Evolutionary conservation across 2,113 vertebrate genomes (phyloP), one percentile per base, ranked within the genome.

Genomic region (Brachionichthys hirsutus): DNA sequence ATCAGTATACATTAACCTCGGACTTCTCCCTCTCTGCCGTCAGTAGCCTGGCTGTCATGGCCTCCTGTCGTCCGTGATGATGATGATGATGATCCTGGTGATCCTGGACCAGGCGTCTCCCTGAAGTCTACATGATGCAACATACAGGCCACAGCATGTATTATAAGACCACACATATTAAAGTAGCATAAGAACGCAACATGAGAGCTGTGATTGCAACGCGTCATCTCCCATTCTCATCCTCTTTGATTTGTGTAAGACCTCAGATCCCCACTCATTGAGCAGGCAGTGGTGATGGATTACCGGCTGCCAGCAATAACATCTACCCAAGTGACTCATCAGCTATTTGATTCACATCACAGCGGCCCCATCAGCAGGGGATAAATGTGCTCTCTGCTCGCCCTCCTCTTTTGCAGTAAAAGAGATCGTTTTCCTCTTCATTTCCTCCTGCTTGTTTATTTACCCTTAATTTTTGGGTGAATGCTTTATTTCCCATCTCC

Each of bases 11-110:
- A 22, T n/a, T 78, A 52, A 86, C 95, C 91, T 93, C 91, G 19
- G 58, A 88, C 73, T 92, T 95, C 69, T 95, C 92, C 1, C 60
- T 83, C 85, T 96, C 94, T n/a, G 92, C 92, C 81, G 87, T 91
- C 50, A 81, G 68, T 35, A 95, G 83, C 81, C 91, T 93, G 66
- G 75, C 90, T 83, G 91, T 91, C 72, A 91, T 59, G 1, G 75
- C 41, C 18, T 88, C 84, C 22, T 93, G 92, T 64, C 78, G 82
- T 45, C 92, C 93, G 20, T 83, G n/a, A n/a, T n/a, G n/a, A n/a
- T n/a, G n/a, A n/a, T n/a, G n/a, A n/a, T n/a, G n/a, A n/a, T n/a
- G n/a, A n/a, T n/a, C n/a, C n/a, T n/a, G n/a, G n/a, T n/a, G 78
- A 62, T 73, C 18, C 83, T 90, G 90, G 77, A 78, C 54, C 84